Percentiles rank a stretch among this genome's conserved stretches.
Evolutionary conservation across 2,113 vertebrate species (phyloP).

Genomic region (Microcebus tavaratra): DNA sequence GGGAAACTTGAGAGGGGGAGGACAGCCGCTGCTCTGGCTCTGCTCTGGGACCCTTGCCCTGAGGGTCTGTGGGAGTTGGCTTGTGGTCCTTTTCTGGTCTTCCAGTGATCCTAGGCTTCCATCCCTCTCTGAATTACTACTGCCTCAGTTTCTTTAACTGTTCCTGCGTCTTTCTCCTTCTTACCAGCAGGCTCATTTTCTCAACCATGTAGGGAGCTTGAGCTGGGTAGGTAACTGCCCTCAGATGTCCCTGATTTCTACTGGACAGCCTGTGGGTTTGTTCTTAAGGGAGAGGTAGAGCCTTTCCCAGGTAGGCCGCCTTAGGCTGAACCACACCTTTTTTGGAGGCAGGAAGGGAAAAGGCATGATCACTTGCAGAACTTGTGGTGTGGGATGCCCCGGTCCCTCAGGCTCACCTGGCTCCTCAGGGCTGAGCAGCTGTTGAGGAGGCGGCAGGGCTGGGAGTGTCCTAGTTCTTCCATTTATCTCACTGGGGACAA

Average conservation of each 20-base stretch:
- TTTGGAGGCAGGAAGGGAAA: background rate
- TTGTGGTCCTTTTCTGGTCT: background rate
- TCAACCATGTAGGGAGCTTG: background rate
- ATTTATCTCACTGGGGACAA: background rate
- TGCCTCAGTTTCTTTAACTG: background rate
- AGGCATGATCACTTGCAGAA: background rate
- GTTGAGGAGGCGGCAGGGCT: background rate
- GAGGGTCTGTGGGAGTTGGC: background rate
- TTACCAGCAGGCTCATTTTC: background rate
- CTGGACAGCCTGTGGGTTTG: background rate
- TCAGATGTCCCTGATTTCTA: background rate
- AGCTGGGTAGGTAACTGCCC: background rate
- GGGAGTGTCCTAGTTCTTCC: background rate
- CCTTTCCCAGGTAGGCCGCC: background rate
- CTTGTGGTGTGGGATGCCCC: background rate
- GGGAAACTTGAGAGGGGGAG: background rate
- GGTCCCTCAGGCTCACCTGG: slow-evolving; percentile 9
- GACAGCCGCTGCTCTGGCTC: background rate
- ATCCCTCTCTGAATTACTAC: background rate
- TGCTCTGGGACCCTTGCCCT: background rate
- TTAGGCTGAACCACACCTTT: background rate
- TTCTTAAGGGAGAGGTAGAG: background rate
- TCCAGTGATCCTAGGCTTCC: background rate
- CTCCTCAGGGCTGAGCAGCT: background rate
- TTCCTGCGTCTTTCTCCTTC: background rate